Percentiles rank a stretch among this genome's conserved stretches.
These are phyloP conservation scores for Callyntrura sp. DNA, from an alignment of 2,888 invertebrate species.

Conservation along the genomic window DNA sequence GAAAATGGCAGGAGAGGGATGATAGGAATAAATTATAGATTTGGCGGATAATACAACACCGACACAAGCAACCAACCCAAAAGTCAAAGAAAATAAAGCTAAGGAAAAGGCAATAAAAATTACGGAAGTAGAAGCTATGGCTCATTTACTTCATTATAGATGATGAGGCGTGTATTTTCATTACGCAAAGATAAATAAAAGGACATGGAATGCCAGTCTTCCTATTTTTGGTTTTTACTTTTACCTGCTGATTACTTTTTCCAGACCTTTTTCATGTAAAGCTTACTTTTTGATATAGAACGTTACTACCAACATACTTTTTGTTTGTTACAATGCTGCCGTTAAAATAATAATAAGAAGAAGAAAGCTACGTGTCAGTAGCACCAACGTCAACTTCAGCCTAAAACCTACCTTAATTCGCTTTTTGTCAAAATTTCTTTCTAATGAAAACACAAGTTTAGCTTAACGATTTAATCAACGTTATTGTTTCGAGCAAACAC, in stretches of 20 bases:
- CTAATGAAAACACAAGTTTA: constrained; percentile 35
- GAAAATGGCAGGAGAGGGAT: constrained; percentile 29
- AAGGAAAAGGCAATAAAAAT: constrained; percentile 41
- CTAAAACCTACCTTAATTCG: constrained; percentile 6
- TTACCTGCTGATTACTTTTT: constrained; percentile 77
- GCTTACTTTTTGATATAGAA: constrained; percentile 51
- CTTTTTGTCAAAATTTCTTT: constrained; percentile 47
- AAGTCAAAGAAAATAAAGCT: constrained; percentile 29
- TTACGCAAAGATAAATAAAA: constrained; percentile 60
- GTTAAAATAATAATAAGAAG: constrained; percentile 26
- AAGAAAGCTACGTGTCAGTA: constrained; percentile 21
- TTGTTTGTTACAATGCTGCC: too few species aligned
- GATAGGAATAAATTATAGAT: constrained; percentile 40
- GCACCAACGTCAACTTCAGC: neutral
- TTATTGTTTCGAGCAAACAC: constrained; percentile 39
- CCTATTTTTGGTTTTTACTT: constrained; percentile 52
- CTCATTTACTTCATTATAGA: constrained; percentile 74
- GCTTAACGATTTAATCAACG: constrained; percentile 48
- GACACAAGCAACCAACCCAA: neutral
- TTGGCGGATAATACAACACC: neutral
- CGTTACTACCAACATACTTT: constrained; percentile 21
- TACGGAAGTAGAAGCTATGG: constrained; percentile 71
- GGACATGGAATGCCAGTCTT: neutral
- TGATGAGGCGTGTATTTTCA: constrained; percentile 71
- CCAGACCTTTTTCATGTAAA: constrained; percentile 77